Evolutionary conservation across 2,797 vertebrate species (phyloP), one percentile per base, ranked within the genome.

Genomic region (Eulemur rubriventer): DNA sequence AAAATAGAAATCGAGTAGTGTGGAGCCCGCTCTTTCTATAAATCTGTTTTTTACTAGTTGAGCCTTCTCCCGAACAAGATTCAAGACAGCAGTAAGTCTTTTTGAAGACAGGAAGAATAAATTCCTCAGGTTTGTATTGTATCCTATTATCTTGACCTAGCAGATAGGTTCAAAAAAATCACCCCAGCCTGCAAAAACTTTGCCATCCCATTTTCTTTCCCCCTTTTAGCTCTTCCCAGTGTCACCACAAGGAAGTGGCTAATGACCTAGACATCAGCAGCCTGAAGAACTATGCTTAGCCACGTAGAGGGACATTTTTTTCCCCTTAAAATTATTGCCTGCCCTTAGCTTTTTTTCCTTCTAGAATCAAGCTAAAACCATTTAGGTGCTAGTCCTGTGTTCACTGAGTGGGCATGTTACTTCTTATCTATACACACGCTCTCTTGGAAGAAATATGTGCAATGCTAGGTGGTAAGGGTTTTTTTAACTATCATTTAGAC

Each of bases 71-170:
- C 13, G 63, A 89, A 50, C 52, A 55, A 90, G 73, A 88, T 61
- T 90, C 80, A n/a, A 83, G 83, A 67, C 35, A 28, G 46, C 57
- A 61, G 35, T 86, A 43, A 81, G 81, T 94, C 93, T 95, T 92
- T 81, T 50, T 78, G 73, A 94, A 88, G 95, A 82, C 90, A 67
- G 81, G 52, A 70, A 85, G 70, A 65, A 94, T 95, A 89, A 92
- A 91, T 89, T 85, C 78, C 69, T 90, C 46, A 8, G 4, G 8
- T 95, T 85, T 82, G 24, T 33, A 81, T 50, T 57, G 35, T 79
- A 75, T 65, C 90, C 76, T 72, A 61, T 95, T 95, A 95, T 95
- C 97, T 83, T 92, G 81, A 96, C 90, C 90, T 63, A 92, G 87
- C 48, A 92, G 72, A 95, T 87, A 90, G 38, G 16, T 52, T 20